phyloP scores from a whole-genome alignment of 2,888 invertebrate genomes.

The Lepeophtheirus nordmannii region DNA sequence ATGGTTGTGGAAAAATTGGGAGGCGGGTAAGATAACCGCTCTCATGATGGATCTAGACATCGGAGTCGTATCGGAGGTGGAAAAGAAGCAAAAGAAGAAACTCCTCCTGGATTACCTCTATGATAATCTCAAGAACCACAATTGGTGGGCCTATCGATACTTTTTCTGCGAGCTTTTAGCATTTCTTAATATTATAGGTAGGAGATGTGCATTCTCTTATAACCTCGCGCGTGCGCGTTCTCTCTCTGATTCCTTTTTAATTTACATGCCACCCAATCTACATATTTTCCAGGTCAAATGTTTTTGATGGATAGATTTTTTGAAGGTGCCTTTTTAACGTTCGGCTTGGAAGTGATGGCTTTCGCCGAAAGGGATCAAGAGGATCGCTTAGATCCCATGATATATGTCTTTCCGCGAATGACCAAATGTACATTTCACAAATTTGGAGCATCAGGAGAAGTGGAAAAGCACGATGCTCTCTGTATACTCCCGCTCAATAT shows the following conservation, averaged over 20 bases:
- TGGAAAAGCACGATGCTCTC: slow-evolving; percentile 55
- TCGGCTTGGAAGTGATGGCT: slow-evolving; percentile 73
- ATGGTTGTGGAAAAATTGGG: slow-evolving; percentile 94
- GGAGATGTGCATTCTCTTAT: slow-evolving; percentile 37
- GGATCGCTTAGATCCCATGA: slow-evolving; percentile 80
- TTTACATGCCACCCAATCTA: not conserved
- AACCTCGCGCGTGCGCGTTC: no score
- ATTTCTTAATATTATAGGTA: slow-evolving; percentile 75
- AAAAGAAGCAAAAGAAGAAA: slow-evolving; percentile 87
- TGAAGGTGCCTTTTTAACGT: slow-evolving; percentile 81
- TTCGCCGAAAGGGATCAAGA: slow-evolving; percentile 85
- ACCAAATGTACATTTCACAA: slow-evolving; percentile 89
- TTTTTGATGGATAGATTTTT: slow-evolving; percentile 87
- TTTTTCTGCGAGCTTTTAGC: slow-evolving; percentile 78
- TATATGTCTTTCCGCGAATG: slow-evolving; percentile 82
- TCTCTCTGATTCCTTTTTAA: not conserved
- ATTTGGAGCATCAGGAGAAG: slow-evolving; percentile 75
- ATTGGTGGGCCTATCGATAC: slow-evolving; percentile 91
- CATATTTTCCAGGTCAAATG: slow-evolving; percentile 62
- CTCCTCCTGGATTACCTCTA: slow-evolving; percentile 79
- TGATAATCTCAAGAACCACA: slow-evolving; percentile 78
- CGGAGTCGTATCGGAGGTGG: slow-evolving; percentile 78
- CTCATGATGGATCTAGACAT: slow-evolving; percentile 91
- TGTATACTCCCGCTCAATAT: slow-evolving; percentile 83
- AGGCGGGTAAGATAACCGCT: slow-evolving; percentile 85